A percentile compares a stretch with the other conserved stretches of the same genome.
These are phyloP conservation scores for Morpho helenor DNA, from an alignment of 2,888 invertebrate genomes.

Conservation along the genomic window DNA sequence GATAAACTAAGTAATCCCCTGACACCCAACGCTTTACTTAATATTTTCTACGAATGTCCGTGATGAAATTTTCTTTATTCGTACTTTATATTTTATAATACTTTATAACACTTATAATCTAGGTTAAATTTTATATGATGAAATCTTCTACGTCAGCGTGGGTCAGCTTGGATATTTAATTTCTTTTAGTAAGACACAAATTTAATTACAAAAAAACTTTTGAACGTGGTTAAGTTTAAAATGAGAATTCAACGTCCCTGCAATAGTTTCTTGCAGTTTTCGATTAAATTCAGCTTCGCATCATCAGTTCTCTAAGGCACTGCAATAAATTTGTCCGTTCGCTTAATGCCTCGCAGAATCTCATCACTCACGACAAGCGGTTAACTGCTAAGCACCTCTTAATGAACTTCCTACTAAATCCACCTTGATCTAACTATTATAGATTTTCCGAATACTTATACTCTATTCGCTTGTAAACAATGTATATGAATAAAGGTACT, in stretches of 20 bases:
- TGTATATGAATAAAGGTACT: not conserved
- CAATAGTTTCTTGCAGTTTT: not conserved
- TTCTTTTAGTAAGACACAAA: no score
- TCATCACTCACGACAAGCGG: conserved; percentile 14
- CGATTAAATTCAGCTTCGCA: not conserved
- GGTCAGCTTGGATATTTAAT: no score
- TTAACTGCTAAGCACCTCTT: conserved; percentile 12
- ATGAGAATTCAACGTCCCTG: not conserved
- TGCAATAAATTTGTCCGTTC: conserved; percentile 11
- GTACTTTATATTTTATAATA: not conserved
- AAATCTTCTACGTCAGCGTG: no score
- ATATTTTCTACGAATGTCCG: not conserved
- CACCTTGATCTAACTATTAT: conserved; percentile 11
- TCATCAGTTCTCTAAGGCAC: conserved; percentile 9
- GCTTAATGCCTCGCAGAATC: conserved; percentile 7
- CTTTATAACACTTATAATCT: no score
- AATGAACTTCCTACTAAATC: conserved; percentile 11
- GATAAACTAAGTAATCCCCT: no score
- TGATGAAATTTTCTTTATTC: not conserved
- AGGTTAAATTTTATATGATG: no score
- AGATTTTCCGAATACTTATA: conserved; percentile 4
- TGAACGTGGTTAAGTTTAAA: no score
- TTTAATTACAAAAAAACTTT: no score
- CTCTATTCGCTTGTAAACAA: conserved; percentile 1
- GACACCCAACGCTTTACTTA: no score